Base-by-base conservation (phyloP, 37 sponge, comb jelly and placozoan genomes). In the Haliclona indistincta region DNA sequence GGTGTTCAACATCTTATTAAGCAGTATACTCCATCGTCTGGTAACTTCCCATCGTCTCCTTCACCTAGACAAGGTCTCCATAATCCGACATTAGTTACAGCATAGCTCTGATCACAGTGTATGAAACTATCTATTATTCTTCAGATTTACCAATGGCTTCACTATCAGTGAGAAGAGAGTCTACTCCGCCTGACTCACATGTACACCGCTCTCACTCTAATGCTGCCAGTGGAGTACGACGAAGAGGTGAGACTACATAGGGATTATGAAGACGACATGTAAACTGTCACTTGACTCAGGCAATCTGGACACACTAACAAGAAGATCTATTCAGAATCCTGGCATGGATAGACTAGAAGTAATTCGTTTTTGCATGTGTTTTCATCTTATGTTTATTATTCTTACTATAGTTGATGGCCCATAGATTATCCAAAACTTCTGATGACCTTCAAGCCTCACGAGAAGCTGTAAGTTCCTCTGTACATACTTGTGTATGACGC, bases 271-370 rank as follows among this genome's bases (percentile, higher is more conserved):
- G 15, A 47, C 15, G 51, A 47, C 15, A 47, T 47, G 10, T 17
- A 17, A 47, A 47, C 15, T 47, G 15, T 47, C 15, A 47, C 15
- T 47, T 47, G 15, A 17, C 15, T 58, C n/a, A 58, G 60, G 26
- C n/a, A 58, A 58, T 58, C 60, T 58, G 11, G 60, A 20, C 6
- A 58, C 60, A 7, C 25, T 58, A 6, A 58, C 60, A 58, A 58
- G 60, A 58, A 6, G n/a, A 26, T 58, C 60, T n/a, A 58, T 58
- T n/a, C n/a, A 47, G 13, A 47, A 47, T 47, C 13, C 8, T 47
- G 49, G 8, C 49, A 47, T 47, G 49, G 13, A 47, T 47, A n/a
- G n/a, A n/a, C n/a, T n/a, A n/a, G n/a, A n/a, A n/a, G n/a, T n/a
- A n/a, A n/a, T n/a, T n/a, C n/a, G n/a, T n/a, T n/a, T n/a, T n/a